These are phyloP conservation scores for Misgurnus anguillicaudatus DNA, from an alignment of 2,113 vertebrate genomes.

Conservation along the genomic window DNA sequence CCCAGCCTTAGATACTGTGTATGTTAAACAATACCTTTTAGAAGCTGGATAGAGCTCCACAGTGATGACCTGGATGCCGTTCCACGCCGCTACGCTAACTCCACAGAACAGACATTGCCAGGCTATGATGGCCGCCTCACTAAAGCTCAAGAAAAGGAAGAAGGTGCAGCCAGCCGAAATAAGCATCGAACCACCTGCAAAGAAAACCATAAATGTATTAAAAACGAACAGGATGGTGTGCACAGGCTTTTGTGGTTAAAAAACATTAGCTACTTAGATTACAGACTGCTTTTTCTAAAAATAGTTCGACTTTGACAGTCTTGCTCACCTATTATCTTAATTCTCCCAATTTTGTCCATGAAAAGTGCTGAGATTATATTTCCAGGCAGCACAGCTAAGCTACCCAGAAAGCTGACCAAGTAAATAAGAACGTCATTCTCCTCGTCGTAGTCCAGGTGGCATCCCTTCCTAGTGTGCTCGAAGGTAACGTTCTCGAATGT, in stretches of 20 bases:
- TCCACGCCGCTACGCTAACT: conserved; percentile 92
- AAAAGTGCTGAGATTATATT: conserved; percentile 94
- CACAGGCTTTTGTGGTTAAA: not conserved
- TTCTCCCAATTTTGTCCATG: conserved; percentile 92
- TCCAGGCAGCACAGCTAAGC: conserved; percentile 90
- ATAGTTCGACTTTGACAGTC: not conserved
- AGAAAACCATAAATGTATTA: conserved; percentile 24
- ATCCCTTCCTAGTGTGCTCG: conserved; percentile 81
- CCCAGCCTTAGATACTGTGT: not conserved
- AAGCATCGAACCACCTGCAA: conserved; percentile 90
- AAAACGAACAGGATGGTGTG: not conserved
- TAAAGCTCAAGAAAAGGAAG: conserved; percentile 92
- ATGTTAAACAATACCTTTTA: conserved; percentile 80
- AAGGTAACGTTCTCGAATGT: conserved; percentile 83
- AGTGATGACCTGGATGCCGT: conserved; percentile 91
- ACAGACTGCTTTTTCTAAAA: not conserved
- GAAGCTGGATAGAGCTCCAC: conserved; percentile 93
- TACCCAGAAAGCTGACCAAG: conserved; percentile 95
- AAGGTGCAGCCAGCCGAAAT: conserved; percentile 90
- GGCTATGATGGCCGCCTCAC: conserved; percentile 89
- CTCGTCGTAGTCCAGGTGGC: conserved; percentile 83
- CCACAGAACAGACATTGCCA: conserved; percentile 95
- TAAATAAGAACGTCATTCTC: conserved; percentile 94
- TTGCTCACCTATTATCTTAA: conserved; percentile 93
- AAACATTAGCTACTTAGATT: not conserved